Percentiles rank a stretch among this genome's conserved stretches.
These are phyloP conservation scores for Cavia porcellus DNA, from an alignment of 2,113 vertebrate genomes.

Conservation along the genomic window DNA sequence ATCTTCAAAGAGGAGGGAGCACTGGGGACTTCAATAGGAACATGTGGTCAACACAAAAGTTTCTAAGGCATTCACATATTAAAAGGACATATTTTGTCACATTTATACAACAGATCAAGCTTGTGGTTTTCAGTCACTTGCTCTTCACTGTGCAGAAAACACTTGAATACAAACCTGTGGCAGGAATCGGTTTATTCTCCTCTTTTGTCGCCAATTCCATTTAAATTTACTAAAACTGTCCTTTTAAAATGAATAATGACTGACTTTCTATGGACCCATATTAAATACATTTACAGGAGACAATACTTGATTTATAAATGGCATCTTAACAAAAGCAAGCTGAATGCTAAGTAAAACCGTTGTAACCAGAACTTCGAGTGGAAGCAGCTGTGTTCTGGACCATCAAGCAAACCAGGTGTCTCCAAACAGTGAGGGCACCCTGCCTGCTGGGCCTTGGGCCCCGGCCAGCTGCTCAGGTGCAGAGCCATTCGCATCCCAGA, in stretches of 20 bases:
- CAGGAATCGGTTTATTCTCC: not conserved
- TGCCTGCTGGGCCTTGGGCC: not conserved
- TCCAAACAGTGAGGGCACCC: not conserved
- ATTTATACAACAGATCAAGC: not conserved
- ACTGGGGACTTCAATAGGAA: slow-evolving; percentile 92
- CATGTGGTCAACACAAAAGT: slow-evolving; percentile 42
- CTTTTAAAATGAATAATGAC: slow-evolving; percentile 39
- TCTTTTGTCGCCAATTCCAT: not conserved
- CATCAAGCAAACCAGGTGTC: slow-evolving; percentile 4
- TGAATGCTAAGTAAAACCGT: not conserved
- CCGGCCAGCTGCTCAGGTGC: slow-evolving; percentile 18
- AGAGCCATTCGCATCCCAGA: not conserved
- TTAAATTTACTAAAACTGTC: slow-evolving; percentile 52
- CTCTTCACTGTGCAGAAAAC: slow-evolving; percentile 27
- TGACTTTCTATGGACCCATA: not conserved
- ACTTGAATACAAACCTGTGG: not conserved
- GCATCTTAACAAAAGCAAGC: not conserved
- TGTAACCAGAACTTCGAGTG: not conserved
- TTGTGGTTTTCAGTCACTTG: not conserved
- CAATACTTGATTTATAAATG: not conserved
- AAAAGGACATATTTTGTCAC: not conserved
- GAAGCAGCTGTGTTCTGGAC: slow-evolving; percentile 32
- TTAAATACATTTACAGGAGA: not conserved
- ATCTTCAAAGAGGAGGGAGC: slow-evolving; percentile 92
- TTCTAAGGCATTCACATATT: not conserved